These are phyloP conservation scores for Chlorodrepanis virens DNA, from an alignment of 2,113 vertebrate genomes.

Conservation along the genomic window DNA sequence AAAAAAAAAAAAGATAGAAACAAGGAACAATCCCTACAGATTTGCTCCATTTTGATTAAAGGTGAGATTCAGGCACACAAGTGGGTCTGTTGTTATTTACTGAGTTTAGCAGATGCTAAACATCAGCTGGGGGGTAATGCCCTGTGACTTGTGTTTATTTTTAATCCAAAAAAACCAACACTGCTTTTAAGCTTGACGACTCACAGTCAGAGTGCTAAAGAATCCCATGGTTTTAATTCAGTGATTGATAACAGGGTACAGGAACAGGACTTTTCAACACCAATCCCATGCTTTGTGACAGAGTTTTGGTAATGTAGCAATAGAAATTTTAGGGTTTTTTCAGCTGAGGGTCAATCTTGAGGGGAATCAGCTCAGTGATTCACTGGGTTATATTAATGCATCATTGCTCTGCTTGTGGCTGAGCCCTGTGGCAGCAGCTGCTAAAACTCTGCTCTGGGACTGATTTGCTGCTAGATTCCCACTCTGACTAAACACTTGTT, in stretches of 20 bases:
- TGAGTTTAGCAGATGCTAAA: neutral
- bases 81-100: neutral
- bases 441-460: neutral
- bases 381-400: neutral
- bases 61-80: neutral
- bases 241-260: neutral
- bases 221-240: neutral
- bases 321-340: neutral
- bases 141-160: neutral
- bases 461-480: neutral
- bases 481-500: neutral
- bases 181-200: neutral
- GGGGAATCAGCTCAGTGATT: neutral
- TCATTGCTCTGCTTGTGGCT: neutral
- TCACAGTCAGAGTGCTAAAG: neutral
- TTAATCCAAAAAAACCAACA: neutral
- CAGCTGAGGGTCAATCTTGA: neutral
- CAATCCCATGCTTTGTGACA: neutral
- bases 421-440: neutral
- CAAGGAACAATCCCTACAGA: neutral
- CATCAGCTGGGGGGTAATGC: neutral
- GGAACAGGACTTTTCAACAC: neutral
- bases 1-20: neutral
- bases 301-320: neutral
- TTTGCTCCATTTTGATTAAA: conserved; percentile 31